phyloP scores from a whole-genome alignment of 2,888 invertebrate species.

The Thereva nobilitata region DNA sequence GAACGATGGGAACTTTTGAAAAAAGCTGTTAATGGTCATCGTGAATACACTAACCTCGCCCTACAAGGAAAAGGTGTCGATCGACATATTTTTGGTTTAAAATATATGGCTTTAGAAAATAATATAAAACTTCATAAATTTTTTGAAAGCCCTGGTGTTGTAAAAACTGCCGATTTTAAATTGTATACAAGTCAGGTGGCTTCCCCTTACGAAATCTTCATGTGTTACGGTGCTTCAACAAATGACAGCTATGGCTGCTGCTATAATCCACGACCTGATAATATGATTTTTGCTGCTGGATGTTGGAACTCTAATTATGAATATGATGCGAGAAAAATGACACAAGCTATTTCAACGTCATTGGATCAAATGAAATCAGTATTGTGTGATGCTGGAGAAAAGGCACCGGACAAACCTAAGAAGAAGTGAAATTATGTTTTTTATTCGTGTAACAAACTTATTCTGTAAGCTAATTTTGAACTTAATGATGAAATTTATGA shows the following conservation, averaged over 20 bases:
- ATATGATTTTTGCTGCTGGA: conserved; percentile 76
- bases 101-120: conserved; percentile 78
- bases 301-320: conserved; percentile 67
- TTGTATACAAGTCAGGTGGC: conserved; percentile 91
- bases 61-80: conserved; percentile 81
- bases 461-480: too few species aligned
- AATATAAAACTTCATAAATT: conserved; percentile 74
- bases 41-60: conserved; percentile 68
- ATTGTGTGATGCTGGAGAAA: conserved; percentile 55
- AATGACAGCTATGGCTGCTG: conserved; percentile 91
- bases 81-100: conserved; percentile 87
- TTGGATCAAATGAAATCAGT: conserved; percentile 72
- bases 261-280: conserved; percentile 83
- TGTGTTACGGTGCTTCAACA: conserved; percentile 89
- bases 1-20: conserved; percentile 70
- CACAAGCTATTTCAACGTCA: conserved; percentile 61
- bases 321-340: conserved; percentile 62
- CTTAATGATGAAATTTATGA: too few species aligned
- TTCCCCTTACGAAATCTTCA: conserved; percentile 77
- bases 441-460: too few species aligned
- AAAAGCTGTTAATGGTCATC: conserved; percentile 78
- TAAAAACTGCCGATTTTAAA: conserved; percentile 75
- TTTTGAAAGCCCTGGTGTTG: conserved; percentile 71
- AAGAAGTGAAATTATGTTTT: too few species aligned
- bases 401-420: conserved; percentile 38